These are phyloP conservation scores for Pelagia noctiluca DNA, from an alignment of 30 jellyfish, hydroid and myxozoan genomes.

Conservation along the genomic window DNA sequence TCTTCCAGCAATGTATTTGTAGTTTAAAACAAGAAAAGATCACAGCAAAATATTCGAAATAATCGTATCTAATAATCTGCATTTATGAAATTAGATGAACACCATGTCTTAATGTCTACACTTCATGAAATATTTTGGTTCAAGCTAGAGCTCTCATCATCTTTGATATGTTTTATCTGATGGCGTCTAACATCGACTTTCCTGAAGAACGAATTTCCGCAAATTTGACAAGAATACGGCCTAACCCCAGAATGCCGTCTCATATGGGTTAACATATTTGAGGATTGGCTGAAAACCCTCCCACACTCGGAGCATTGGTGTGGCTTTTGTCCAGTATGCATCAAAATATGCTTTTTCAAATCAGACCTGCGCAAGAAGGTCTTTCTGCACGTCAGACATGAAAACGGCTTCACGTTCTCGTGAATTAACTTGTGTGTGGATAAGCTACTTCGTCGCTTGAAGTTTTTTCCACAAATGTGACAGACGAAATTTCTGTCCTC, in stretches of 20 bases:
- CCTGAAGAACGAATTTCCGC: constrained; percentile 84
- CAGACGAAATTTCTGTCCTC: constrained; percentile 54
- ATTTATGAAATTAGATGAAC: constrained; percentile 3
- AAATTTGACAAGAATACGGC: constrained; percentile 89
- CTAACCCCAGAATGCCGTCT: constrained; percentile 92
- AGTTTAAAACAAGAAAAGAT: too few species aligned
- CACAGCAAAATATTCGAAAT: too few species aligned
- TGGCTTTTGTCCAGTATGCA: constrained; percentile 98
- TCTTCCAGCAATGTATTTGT: too few species aligned
- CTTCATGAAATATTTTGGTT: background rate
- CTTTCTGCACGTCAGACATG: constrained; percentile 80
- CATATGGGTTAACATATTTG: constrained; percentile 90
- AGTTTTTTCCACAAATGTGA: constrained; percentile 61
- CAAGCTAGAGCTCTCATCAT: constrained; percentile 11
- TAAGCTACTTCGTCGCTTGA: constrained; percentile 79
- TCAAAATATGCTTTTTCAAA: constrained; percentile 80
- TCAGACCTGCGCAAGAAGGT: constrained; percentile 87
- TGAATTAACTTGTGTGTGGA: constrained; percentile 92
- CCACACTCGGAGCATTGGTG: constrained; percentile 89
- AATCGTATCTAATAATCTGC: too few species aligned
- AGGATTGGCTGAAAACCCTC: constrained; percentile 83
- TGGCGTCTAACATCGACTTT: constrained; percentile 78
- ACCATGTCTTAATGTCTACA: background rate
- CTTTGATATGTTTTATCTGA: constrained; percentile 60
- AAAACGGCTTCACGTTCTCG: constrained; percentile 81